A percentile compares a stretch with the other conserved stretches of the same genome.
phyloP scores from a whole-genome alignment of 2,113 vertebrate species.

The Caloenas nicobarica region DNA sequence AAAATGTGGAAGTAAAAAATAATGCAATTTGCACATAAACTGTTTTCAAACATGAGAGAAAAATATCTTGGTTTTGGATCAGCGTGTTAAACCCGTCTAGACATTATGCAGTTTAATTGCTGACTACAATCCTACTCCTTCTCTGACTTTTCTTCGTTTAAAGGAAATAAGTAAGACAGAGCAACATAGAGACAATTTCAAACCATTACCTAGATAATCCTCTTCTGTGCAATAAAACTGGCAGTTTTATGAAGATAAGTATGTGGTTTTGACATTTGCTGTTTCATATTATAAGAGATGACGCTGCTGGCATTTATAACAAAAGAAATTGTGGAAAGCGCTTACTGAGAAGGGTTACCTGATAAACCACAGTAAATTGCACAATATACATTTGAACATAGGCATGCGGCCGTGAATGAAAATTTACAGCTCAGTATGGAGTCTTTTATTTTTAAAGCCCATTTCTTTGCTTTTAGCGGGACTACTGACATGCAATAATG shows the following conservation, averaged over 20 bases:
- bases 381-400: neutral
- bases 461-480: neutral
- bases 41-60: neutral
- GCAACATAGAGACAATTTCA: neutral
- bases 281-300: neutral
- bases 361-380: neutral
- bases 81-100: neutral
- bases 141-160: neutral
- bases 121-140: neutral
- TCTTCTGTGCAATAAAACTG: neutral
- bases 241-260: neutral
- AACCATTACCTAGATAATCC: neutral
- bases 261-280: neutral
- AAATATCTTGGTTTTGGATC: rapidly evolving
- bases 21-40: neutral
- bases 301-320: neutral
- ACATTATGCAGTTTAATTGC: neutral
- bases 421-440: neutral
- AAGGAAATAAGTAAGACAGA: neutral
- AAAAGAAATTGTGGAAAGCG: neutral
- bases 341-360: neutral
- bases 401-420: neutral
- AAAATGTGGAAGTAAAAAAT: neutral
- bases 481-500: neutral
- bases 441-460: neutral